These are phyloP conservation scores for Nannobrachium achirus DNA, from an alignment of 2,113 vertebrate species.

Conservation along the genomic window DNA sequence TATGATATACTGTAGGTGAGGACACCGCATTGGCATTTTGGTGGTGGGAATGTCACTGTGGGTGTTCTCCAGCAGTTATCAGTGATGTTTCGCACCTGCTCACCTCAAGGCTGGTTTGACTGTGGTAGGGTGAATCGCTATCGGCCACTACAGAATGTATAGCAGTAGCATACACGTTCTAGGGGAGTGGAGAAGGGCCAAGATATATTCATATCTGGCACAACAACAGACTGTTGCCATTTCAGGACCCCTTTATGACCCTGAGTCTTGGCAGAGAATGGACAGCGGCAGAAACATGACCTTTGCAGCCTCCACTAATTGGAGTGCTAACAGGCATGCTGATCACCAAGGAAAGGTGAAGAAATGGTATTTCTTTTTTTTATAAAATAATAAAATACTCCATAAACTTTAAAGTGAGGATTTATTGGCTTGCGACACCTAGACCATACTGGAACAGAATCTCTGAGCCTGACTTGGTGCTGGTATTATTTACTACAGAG, in stretches of 20 bases:
- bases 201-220: conserved; percentile 9
- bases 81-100: no score
- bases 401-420: conserved; percentile 17
- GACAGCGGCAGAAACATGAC: conserved; percentile 13
- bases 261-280: conserved; percentile 4
- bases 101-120: no score
- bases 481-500: no score
- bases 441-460: conserved; percentile 26
- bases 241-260: conserved; percentile 3
- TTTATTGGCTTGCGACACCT: conserved; percentile 41
- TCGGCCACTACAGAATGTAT: no score
- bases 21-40: no score
- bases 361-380: neutral
- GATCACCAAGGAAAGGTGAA: neutral
- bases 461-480: conserved; percentile 20
- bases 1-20: no score
- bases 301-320: conserved; percentile 25
- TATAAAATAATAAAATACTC: conserved; percentile 16
- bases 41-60: no score
- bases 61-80: no score
- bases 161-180: no score
- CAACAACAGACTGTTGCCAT: conserved; percentile 15
- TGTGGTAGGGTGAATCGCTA: no score
- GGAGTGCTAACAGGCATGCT: conserved; percentile 22
- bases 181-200: conserved; percentile 12